A percentile compares a stretch with the other conserved stretches of the same genome.
These are phyloP conservation scores for Hermodice carunculata DNA, from an alignment of 2,888 invertebrate genomes.

Conservation along the genomic window DNA sequence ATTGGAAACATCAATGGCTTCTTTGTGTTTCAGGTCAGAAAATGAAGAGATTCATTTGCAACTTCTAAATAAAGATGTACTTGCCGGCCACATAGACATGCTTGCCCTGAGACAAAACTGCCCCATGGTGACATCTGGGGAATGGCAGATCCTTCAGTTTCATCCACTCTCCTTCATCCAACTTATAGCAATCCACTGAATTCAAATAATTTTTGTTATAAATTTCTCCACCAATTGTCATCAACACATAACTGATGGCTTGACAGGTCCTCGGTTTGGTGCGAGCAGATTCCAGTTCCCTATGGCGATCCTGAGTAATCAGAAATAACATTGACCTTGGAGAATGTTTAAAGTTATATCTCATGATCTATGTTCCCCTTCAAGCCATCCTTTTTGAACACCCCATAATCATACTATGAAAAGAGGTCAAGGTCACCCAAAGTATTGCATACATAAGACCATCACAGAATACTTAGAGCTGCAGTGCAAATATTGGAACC, in stretches of 20 bases:
- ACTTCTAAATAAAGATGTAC: too few relatives aligned
- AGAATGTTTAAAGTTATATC: too few relatives aligned
- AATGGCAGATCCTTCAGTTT: slow-evolving; percentile 19
- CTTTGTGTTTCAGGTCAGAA: too few relatives aligned
- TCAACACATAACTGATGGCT: not conserved
- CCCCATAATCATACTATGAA: too few relatives aligned
- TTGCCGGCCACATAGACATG: slow-evolving; percentile 20
- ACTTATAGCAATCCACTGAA: slow-evolving; percentile 16
- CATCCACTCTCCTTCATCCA: slow-evolving; percentile 11
- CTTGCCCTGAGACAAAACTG: slow-evolving; percentile 3
- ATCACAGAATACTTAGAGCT: too few relatives aligned
- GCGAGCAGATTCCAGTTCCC: slow-evolving; percentile 1
- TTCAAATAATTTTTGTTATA: slow-evolving; percentile 23
- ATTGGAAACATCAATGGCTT: too few relatives aligned
- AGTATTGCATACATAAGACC: too few relatives aligned
- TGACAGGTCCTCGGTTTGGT: not conserved
- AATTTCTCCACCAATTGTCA: slow-evolving; percentile 22
- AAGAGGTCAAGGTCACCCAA: too few relatives aligned
- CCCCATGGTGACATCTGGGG: slow-evolving; percentile 22
- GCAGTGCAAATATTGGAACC: too few relatives aligned
- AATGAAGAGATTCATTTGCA: too few relatives aligned
- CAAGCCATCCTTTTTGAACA: too few relatives aligned
- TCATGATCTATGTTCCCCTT: too few relatives aligned
- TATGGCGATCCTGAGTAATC: slow-evolving; percentile 7
- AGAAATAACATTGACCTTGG: not conserved